phyloP scores from a whole-genome alignment of 1,140 invertebrate species.

The Saccostrea glomerata region DNA sequence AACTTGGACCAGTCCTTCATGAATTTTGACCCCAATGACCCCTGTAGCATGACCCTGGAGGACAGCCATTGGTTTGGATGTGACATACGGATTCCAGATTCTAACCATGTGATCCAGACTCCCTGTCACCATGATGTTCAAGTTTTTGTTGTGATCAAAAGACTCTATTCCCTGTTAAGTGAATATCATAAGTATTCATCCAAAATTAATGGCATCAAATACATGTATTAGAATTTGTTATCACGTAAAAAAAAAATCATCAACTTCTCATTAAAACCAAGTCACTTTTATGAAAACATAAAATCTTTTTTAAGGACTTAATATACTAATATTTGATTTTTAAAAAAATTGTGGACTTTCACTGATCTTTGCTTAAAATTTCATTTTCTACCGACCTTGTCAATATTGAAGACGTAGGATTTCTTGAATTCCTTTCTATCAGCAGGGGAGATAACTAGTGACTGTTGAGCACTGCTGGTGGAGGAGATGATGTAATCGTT shows the following conservation, averaged over 20 bases:
- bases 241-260: neutral
- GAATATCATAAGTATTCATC: neutral
- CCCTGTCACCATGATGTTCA: constrained; percentile 81
- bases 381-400: constrained; percentile 69
- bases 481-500: constrained; percentile 76
- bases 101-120: constrained; percentile 86
- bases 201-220: neutral
- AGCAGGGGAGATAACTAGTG: constrained; percentile 70
- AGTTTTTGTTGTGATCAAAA: constrained; percentile 77
- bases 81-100: constrained; percentile 88
- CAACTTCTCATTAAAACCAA: neutral
- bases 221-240: too few relatives aligned
- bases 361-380: too few relatives aligned
- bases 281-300: too few relatives aligned
- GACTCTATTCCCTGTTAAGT: constrained; percentile 73
- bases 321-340: too few relatives aligned
- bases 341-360: too few relatives aligned
- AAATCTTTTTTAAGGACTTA: too few relatives aligned
- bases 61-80: constrained; percentile 82
- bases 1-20: constrained; percentile 74
- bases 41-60: constrained; percentile 86
- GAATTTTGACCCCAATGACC: constrained; percentile 84
- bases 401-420: constrained; percentile 76
- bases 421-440: constrained; percentile 75
- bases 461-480: constrained; percentile 70